A percentile compares a stretch with the other conserved stretches of the same genome.
Evolutionary conservation across 2,797 vertebrate species (phyloP).

Genomic region (Chloroceryle inda): DNA sequence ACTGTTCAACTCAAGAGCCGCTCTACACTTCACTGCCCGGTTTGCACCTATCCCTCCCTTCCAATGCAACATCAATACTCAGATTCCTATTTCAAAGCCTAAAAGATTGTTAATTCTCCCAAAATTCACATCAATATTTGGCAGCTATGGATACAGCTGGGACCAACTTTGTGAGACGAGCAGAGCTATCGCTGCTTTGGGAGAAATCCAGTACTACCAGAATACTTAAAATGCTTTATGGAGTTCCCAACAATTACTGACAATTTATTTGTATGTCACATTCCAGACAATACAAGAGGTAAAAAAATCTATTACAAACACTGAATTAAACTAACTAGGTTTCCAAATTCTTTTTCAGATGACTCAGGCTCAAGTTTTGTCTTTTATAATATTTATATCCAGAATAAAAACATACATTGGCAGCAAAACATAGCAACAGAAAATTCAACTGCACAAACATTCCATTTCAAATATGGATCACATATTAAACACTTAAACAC

Average conservation of each 20-base stretch:
- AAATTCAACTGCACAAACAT: slow-evolving; percentile 5
- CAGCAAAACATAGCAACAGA: slow-evolving; percentile 59
- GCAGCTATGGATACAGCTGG: background rate
- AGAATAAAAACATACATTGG: slow-evolving; percentile 24
- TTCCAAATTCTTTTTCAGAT: slow-evolving; percentile 29
- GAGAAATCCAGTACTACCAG: background rate
- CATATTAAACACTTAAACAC: background rate
- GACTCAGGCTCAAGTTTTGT: slow-evolving; percentile 27
- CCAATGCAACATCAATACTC: background rate
- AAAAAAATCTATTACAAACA: background rate
- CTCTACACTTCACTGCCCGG: background rate
- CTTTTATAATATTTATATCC: slow-evolving; percentile 22
- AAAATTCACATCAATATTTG: background rate
- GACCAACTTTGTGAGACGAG: background rate
- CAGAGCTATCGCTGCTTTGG: background rate
- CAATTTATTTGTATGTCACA: background rate
- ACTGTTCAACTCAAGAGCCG: background rate
- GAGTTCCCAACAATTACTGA: background rate
- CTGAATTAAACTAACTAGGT: background rate
- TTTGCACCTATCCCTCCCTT: background rate
- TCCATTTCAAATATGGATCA: background rate
- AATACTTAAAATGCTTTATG: background rate
- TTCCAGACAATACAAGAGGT: background rate
- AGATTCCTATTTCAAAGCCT: background rate
- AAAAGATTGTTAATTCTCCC: background rate